These are phyloP conservation scores for Leptinotarsa undecemlineata DNA, from an alignment of 1,140 invertebrate species.

Conservation along the genomic window DNA sequence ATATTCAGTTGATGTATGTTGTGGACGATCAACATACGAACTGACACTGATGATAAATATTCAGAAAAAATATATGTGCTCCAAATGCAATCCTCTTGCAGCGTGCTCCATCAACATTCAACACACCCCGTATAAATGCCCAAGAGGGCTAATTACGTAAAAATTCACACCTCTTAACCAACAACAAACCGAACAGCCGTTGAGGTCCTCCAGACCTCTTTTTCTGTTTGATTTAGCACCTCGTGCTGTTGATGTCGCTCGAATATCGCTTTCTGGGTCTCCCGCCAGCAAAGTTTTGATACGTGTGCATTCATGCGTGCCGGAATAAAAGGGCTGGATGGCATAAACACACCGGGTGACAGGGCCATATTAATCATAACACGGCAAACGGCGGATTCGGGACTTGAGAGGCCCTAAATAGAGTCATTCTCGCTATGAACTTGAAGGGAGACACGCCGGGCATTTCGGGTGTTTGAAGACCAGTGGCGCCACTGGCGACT, in stretches of 20 bases:
- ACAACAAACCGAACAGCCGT: slow-evolving; percentile 20
- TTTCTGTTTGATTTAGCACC: slow-evolving; percentile 27
- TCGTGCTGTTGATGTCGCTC: slow-evolving; percentile 12
- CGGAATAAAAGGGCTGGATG: slow-evolving; percentile 47
- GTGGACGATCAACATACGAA: too few relatives aligned
- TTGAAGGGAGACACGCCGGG: slow-evolving; percentile 35
- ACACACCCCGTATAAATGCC: background rate
- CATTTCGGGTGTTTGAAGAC: slow-evolving; percentile 1
- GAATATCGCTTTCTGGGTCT: slow-evolving; percentile 19
- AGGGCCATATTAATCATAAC: slow-evolving; percentile 53
- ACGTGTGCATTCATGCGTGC: slow-evolving; percentile 51
- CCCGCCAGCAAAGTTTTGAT: slow-evolving; percentile 52
- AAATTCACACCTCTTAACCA: slow-evolving; percentile 21
- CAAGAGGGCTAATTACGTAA: background rate
- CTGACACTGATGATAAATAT: too few relatives aligned
- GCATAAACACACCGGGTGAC: slow-evolving; percentile 50
- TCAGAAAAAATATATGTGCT: too few relatives aligned
- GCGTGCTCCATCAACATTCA: too few relatives aligned
- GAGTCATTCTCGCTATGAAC: slow-evolving; percentile 32
- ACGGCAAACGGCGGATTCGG: slow-evolving; percentile 28
- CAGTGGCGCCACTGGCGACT: background rate
- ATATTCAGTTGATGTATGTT: too few relatives aligned
- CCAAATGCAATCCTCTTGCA: too few relatives aligned
- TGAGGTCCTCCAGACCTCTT: slow-evolving; percentile 10
- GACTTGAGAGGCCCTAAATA: slow-evolving; percentile 44